Base-by-base conservation (phyloP, 1,140 invertebrate genomes). In the Pseudoatta argentina region DNA sequence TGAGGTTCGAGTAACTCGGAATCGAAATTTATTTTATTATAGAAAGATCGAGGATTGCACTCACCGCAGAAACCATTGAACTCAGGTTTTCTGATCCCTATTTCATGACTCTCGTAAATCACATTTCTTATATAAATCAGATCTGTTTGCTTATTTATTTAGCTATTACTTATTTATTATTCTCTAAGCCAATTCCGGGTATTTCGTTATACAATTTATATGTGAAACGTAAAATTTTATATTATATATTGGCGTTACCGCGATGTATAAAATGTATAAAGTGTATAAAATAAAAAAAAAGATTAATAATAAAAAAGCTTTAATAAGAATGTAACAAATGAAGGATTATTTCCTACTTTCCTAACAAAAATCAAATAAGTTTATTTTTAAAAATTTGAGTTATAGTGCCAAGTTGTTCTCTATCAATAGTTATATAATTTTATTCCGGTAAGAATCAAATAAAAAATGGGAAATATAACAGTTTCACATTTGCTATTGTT, bases 21-120 rank as follows among this genome's bases (percentile, higher is more conserved):
- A 21, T 73, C 14, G 24, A 14, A 83, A 83, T 63, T 75, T 83
- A 72, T 72, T 44, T 55, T 72, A 82, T 73, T 73, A 82, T 24
- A 7, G 30, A 72, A 48, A 72, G 67, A 73, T 82, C 67, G 69
- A 73, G 67, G 44, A 83, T 48, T 83, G 69, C 79, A 75, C 53
- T 48, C 24, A 21, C 10, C 55, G 55, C 2, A 10, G 4, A 8
- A n/a, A 27, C 4, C 30, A 44, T 34, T 44, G 39, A 82, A 34
- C 67, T 75, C n/a, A 51, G 18, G 18, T 73, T 21, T 27, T 12
- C 34, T 8, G 39, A 39, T 81, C 14, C 14, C 14, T 63, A 34
- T 63, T 75, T 63, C 69, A 64, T 24, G 34, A 59, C 59, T 44
- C 21, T n/a, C 21, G 21, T 34, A 14, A 75, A 34, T 63, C 27